Conservation (phyloP, 2,888 invertebrate genomes). For the Epistrophe eligans region DNA sequence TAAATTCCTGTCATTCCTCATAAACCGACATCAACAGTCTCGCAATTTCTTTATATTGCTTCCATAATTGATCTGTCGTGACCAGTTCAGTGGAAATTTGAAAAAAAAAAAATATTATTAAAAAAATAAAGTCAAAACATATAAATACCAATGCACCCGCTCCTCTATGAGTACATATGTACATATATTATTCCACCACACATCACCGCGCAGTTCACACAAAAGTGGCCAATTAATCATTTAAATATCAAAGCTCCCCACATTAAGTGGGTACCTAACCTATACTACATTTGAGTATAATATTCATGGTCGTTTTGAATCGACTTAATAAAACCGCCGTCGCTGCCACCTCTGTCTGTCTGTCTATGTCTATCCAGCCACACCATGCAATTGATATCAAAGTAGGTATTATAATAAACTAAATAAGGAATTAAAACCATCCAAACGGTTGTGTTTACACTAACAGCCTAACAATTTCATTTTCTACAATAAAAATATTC, state of each 20-base stretch:
- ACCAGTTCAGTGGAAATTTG: conserved; percentile 57
- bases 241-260: conserved; percentile 59
- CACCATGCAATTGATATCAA: conserved; percentile 59
- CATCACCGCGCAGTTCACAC: not conserved
- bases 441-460: conserved; percentile 71
- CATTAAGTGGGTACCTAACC: not conserved
- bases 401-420: conserved; percentile 17
- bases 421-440: conserved; percentile 70
- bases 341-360: conserved; percentile 8
- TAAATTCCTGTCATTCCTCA: conserved; percentile 64
- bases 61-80: conserved; percentile 73
- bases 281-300: not conserved
- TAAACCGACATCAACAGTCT: conserved; percentile 42
- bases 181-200: conserved; percentile 33
- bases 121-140: conserved; percentile 30
- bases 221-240: conserved; percentile 66
- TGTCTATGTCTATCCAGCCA: not conserved
- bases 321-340: conserved; percentile 11
- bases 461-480: conserved; percentile 58
- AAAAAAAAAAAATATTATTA: not conserved
- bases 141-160: conserved; percentile 63
- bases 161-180: too few species aligned
- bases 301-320: conserved; percentile 43
- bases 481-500: conserved; percentile 64
- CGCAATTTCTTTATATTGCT: conserved; percentile 51